phyloP scores from a whole-genome alignment of 2,888 invertebrate genomes.

The Autographa gamma region DNA sequence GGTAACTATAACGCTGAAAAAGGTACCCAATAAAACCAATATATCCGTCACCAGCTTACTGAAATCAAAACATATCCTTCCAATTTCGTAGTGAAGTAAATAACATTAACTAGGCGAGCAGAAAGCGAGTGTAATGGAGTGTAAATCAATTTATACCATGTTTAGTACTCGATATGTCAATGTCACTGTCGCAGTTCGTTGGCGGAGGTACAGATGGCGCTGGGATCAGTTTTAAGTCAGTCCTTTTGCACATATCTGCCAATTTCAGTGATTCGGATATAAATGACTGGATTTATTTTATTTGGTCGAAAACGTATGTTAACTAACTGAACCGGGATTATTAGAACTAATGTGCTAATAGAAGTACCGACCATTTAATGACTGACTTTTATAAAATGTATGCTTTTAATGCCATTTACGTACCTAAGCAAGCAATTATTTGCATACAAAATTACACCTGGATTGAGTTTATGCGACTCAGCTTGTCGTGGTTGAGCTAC shows the following conservation, averaged over 20 bases:
- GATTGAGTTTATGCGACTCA: no score
- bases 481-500: no score
- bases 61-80: constrained; percentile 20
- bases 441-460: no score
- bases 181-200: constrained; percentile 33
- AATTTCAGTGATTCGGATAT: neutral
- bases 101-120: constrained; percentile 25
- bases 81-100: constrained; percentile 17
- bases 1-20: neutral
- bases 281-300: neutral
- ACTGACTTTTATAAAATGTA: no score
- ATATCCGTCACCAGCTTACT: neutral
- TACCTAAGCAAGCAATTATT: no score
- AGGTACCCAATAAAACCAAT: neutral
- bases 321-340: no score
- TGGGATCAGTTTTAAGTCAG: constrained; percentile 14
- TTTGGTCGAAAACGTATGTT: no score
- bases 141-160: constrained; percentile 41
- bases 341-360: no score
- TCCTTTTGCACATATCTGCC: constrained; percentile 2
- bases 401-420: no score
- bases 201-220: constrained; percentile 37
- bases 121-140: constrained; percentile 32
- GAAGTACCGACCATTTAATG: no score
- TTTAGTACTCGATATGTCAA: constrained; percentile 40